Conservation (phyloP, 1,140 invertebrate genomes). For the Zaprionus ornatus region DNA sequence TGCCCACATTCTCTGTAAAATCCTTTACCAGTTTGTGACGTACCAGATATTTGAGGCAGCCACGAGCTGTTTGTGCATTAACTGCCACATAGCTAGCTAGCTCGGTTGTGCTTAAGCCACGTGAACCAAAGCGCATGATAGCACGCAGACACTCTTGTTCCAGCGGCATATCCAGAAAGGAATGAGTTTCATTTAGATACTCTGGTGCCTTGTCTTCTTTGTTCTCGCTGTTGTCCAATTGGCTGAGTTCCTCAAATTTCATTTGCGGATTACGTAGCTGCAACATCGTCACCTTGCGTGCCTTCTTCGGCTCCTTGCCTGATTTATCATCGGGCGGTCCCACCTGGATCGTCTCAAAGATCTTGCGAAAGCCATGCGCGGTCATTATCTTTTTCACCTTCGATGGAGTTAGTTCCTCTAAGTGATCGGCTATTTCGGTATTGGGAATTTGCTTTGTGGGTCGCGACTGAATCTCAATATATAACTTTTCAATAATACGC, state of each 20-base stretch:
- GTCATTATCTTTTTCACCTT: slow-evolving; percentile 53
- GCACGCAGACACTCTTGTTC: slow-evolving; percentile 61
- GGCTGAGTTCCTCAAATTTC: slow-evolving; percentile 60
- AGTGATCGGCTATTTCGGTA: slow-evolving; percentile 21
- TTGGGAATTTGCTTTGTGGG: slow-evolving; percentile 35
- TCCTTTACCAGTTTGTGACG: slow-evolving; percentile 37
- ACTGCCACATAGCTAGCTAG: slow-evolving; percentile 53
- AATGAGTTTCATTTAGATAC: slow-evolving; percentile 42
- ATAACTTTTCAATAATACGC: slow-evolving; percentile 58
- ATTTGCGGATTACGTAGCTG: slow-evolving; percentile 58
- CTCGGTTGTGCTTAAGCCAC: slow-evolving; percentile 61
- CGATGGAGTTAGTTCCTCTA: slow-evolving; percentile 33
- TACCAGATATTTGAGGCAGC: slow-evolving; percentile 48
- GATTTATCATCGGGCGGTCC: not conserved
- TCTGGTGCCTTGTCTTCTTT: slow-evolving; percentile 84
- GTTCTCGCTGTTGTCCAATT: slow-evolving; percentile 84
- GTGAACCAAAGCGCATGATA: slow-evolving; percentile 57
- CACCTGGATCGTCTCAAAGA: slow-evolving; percentile 61
- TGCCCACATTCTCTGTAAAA: slow-evolving; percentile 63
- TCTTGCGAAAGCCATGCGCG: slow-evolving; percentile 60
- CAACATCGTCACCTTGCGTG: slow-evolving; percentile 44
- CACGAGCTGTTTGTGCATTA: slow-evolving; percentile 44
- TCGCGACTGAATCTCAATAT: slow-evolving; percentile 43
- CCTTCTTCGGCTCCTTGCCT: slow-evolving; percentile 25
- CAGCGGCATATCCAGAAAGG: slow-evolving; percentile 67